Evolutionary conservation across 2,888 invertebrate genomes (phyloP).

Genomic region (Ceraclea dissimilis): DNA sequence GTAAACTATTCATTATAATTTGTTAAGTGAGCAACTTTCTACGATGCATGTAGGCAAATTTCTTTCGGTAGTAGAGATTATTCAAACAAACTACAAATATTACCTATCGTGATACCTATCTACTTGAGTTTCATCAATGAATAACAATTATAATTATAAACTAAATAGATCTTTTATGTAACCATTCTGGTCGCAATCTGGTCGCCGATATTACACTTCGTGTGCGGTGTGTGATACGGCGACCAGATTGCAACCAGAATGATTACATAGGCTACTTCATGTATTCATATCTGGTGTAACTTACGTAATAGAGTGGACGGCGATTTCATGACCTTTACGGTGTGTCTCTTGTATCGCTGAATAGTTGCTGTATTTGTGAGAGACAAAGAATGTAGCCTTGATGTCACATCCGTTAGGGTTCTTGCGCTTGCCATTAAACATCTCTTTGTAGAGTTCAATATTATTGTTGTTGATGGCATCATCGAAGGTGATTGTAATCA

Average conservation of each 20-base stretch:
- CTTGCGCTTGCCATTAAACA: slow-evolving; percentile 81
- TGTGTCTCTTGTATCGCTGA: slow-evolving; percentile 88
- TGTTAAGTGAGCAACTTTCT: not conserved
- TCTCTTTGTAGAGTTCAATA: slow-evolving; percentile 87
- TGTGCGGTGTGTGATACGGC: too few species aligned
- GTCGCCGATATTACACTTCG: too few species aligned
- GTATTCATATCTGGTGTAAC: too few species aligned
- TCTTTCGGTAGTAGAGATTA: not conserved
- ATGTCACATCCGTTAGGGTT: slow-evolving; percentile 92
- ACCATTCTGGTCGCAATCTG: too few species aligned
- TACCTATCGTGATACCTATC: not conserved
- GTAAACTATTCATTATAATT: too few species aligned
- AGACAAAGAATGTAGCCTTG: slow-evolving; percentile 86
- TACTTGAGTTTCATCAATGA: not conserved
- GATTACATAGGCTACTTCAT: not conserved
- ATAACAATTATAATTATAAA: not conserved
- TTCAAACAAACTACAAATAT: not conserved
- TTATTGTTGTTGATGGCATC: slow-evolving; percentile 94
- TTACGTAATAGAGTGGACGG: slow-evolving; percentile 90
- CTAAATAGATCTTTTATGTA: too few species aligned
- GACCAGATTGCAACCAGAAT: too few species aligned
- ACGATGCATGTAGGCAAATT: not conserved
- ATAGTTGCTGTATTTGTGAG: slow-evolving; percentile 90
- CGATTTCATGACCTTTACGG: slow-evolving; percentile 88
- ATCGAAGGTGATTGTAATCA: slow-evolving; percentile 91